A percentile compares a stretch with the other conserved stretches of the same genome.
Evolutionary conservation across 2,797 vertebrate species (phyloP).

Genomic region (Lutjanus argentimaculatus): DNA sequence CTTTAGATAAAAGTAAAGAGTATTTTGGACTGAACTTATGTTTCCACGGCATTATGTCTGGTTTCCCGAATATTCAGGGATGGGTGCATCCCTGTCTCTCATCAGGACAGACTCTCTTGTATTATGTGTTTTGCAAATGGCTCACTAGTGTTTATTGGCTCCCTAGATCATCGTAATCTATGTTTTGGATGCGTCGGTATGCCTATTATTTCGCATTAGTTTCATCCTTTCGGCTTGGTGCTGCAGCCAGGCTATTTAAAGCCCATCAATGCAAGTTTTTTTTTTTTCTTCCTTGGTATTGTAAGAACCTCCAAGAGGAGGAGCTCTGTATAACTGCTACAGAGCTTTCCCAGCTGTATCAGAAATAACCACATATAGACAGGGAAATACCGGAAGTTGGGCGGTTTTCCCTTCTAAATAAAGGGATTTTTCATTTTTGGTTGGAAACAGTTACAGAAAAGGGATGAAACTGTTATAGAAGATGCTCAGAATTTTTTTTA

Average conservation of each 20-base stretch:
- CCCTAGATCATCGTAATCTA: background rate
- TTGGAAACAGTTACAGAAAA: background rate
- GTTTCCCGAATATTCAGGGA: no score
- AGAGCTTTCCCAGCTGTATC: conserved; percentile 34
- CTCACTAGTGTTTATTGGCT: background rate
- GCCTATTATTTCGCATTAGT: conserved; percentile 15
- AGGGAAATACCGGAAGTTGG: conserved; percentile 14
- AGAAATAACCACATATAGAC: background rate
- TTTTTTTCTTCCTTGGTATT: conserved; percentile 10
- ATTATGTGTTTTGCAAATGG: background rate
- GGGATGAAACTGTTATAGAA: fast-evolving
- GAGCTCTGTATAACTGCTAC: conserved; percentile 48
- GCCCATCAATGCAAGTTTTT: conserved; percentile 51
- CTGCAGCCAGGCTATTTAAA: conserved; percentile 70
- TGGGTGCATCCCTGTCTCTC: background rate
- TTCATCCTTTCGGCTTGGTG: conserved; percentile 15
- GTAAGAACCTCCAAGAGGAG: conserved; percentile 63
- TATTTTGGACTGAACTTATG: no score
- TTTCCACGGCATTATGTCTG: no score
- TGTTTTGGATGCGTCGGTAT: background rate
- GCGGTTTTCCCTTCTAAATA: conserved; percentile 10
- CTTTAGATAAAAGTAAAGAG: no score
- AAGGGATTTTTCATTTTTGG: fast-evolving
- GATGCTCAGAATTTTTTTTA: background rate
- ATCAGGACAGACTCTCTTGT: background rate